These are phyloP conservation scores for Orchestia grillus DNA, from an alignment of 1,140 invertebrate genomes.

Conservation along the genomic window DNA sequence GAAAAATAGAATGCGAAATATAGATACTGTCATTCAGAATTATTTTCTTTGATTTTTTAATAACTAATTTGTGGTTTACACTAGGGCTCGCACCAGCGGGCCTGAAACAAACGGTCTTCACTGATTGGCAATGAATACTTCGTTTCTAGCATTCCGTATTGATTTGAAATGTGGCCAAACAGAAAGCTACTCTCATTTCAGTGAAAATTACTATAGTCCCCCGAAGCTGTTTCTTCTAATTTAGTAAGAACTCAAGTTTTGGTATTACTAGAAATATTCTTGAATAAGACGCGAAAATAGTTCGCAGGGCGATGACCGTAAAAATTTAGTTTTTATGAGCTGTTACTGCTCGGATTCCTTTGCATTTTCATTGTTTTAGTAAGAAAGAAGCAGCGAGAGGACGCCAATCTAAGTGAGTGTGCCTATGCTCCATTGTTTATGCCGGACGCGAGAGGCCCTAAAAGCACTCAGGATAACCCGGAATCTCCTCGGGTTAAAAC, in stretches of 20 bases:
- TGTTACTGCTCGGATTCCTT: background rate
- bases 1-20: too few species aligned
- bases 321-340: background rate
- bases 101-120: background rate
- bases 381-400: background rate
- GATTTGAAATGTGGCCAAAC: background rate
- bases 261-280: background rate
- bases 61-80: too few species aligned
- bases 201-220: background rate
- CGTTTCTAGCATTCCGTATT: background rate
- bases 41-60: too few species aligned
- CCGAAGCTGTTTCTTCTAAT: background rate
- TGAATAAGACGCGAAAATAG: background rate
- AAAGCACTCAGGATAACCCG: conserved; percentile 54
- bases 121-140: background rate
- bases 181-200: background rate
- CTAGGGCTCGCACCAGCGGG: too few species aligned
- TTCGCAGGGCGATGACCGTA: background rate
- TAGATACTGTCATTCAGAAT: too few species aligned
- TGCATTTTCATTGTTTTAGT: background rate
- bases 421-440: conserved; percentile 48
- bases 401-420: conserved; percentile 48
- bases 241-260: background rate
- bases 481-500: conserved; percentile 49
- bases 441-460: conserved; percentile 48